Conservation (phyloP, 2,113 vertebrate genomes). For the Callipepla californica region DNA sequence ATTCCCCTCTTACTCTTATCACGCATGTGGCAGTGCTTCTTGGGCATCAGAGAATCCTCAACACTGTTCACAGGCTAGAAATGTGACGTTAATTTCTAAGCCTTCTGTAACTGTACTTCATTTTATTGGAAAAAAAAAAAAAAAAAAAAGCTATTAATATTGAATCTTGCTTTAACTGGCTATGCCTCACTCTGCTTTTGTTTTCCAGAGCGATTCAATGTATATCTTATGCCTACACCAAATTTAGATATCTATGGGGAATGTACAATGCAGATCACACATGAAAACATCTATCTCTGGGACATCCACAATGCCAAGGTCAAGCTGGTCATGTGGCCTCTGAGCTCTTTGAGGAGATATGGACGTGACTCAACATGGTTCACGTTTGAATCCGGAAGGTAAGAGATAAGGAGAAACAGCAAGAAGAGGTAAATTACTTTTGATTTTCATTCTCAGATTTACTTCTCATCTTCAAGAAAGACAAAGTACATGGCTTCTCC, state of each 20-base stretch:
- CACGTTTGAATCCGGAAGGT: conserved; percentile 99
- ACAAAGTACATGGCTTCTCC: not conserved
- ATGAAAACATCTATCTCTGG: conserved; percentile 99
- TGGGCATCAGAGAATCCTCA: not conserved
- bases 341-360: conserved; percentile 94
- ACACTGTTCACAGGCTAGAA: not conserved
- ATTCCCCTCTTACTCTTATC: not conserved
- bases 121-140: not conserved
- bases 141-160: not conserved
- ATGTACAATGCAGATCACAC: conserved; percentile 99
- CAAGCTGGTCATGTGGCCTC: conserved; percentile 98
- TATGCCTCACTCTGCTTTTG: conserved; percentile 12
- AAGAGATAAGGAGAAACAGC: conserved; percentile 52
- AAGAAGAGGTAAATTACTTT: not conserved
- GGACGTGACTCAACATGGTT: conserved; percentile 99
- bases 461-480: not conserved
- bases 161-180: not conserved
- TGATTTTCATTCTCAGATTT: not conserved
- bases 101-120: not conserved
- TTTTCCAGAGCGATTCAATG: conserved; percentile 94
- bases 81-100: not conserved
- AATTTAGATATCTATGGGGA: conserved; percentile 99
- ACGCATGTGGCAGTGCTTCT: not conserved
- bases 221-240: conserved; percentile 98
- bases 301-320: conserved; percentile 97